These are phyloP conservation scores for Progne subis DNA, from an alignment of 2,113 vertebrate species.

Conservation along the genomic window DNA sequence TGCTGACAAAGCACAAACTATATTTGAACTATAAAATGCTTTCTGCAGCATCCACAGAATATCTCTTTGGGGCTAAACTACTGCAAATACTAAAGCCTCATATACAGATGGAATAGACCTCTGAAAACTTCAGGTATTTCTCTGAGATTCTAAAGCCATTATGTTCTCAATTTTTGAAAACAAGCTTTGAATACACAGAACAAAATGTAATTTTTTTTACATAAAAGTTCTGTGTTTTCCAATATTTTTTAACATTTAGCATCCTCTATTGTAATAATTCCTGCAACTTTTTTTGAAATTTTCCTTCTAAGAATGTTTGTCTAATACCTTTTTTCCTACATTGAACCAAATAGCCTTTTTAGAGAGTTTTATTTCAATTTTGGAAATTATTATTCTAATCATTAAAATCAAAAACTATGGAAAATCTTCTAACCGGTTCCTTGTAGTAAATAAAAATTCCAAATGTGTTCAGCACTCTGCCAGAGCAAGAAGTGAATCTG, in stretches of 20 bases:
- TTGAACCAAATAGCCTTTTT: neutral
- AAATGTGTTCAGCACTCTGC: neutral
- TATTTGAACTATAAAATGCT: neutral
- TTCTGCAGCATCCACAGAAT: neutral
- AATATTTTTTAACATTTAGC: neutral
- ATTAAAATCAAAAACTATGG: neutral
- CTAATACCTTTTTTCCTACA: neutral
- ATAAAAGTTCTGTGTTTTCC: neutral
- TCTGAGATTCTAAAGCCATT: neutral
- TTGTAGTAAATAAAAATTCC: conserved; percentile 33
- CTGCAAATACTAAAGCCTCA: neutral
- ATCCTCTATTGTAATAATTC: neutral
- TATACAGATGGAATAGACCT: neutral
- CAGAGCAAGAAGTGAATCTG: neutral
- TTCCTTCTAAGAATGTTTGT: neutral
- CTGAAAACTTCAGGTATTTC: neutral
- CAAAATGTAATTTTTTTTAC: neutral
- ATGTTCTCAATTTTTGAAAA: neutral
- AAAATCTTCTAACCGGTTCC: neutral
- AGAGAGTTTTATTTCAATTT: conserved; percentile 12
- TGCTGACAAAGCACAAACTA: neutral
- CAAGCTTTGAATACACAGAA: neutral
- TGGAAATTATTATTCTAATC: conserved; percentile 21
- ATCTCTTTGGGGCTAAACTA: neutral
- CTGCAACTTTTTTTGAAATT: neutral